Evolutionary conservation across 2,113 vertebrate species (phyloP).

Genomic region (Lepisosteus oculatus): DNA sequence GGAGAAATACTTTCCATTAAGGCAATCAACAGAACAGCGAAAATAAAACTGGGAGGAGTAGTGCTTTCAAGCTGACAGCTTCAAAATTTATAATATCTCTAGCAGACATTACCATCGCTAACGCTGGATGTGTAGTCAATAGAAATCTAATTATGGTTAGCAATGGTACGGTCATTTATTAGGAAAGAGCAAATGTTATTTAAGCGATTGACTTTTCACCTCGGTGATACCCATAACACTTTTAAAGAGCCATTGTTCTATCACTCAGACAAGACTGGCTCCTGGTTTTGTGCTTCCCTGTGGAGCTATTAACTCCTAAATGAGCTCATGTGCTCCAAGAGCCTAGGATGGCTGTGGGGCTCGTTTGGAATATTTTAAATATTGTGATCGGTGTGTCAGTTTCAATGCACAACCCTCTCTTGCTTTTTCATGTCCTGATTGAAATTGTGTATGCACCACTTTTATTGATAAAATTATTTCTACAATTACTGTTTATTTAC

Average conservation of each 20-base stretch:
- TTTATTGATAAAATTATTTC: too few species aligned
- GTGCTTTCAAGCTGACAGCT: constrained; percentile 7
- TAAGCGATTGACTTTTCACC: constrained; percentile 53
- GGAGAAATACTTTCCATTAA: constrained; percentile 18
- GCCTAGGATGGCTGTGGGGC: background rate
- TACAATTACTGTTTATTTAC: too few species aligned
- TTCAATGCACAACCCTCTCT: too few species aligned
- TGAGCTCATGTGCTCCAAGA: background rate
- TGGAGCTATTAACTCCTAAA: constrained; percentile 9
- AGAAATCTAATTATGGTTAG: constrained; percentile 53
- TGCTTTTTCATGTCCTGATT: too few species aligned
- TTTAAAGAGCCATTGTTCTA: background rate
- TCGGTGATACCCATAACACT: constrained; percentile 32
- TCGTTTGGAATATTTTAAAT: background rate
- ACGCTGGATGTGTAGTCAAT: constrained; percentile 46
- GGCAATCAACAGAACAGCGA: constrained; percentile 26
- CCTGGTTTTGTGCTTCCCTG: background rate
- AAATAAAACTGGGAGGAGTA: constrained; percentile 14
- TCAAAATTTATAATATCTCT: constrained; percentile 45
- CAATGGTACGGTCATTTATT: constrained; percentile 53
- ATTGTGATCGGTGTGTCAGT: background rate
- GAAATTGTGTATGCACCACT: too few species aligned
- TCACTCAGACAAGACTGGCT: background rate
- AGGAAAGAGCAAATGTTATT: constrained; percentile 41
- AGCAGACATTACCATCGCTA: constrained; percentile 53